phyloP scores from a whole-genome alignment of 2,888 invertebrate species.

The Lymantria dispar region DNA sequence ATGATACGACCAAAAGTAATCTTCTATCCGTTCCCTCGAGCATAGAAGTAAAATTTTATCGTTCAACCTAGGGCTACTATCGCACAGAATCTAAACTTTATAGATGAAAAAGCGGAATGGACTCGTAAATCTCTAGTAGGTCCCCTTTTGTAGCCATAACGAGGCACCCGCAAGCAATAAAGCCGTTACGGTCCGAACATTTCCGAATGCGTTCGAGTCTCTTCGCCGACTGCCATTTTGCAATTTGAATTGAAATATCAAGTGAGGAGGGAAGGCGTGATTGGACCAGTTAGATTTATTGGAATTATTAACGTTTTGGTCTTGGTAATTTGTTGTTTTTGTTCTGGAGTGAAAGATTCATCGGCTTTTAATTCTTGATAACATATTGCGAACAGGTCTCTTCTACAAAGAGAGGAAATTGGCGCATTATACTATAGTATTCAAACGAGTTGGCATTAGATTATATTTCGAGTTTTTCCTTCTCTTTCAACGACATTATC shows the following conservation, averaged over 20 bases:
- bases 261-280: constrained; percentile 25
- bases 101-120: constrained; percentile 16
- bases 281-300: constrained; percentile 40
- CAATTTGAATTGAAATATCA: constrained; percentile 48
- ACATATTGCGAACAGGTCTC: no score
- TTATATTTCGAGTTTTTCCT: no score
- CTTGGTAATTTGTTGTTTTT: background rate
- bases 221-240: constrained; percentile 31
- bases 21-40: background rate
- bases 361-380: no score
- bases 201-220: constrained; percentile 29
- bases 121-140: constrained; percentile 34
- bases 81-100: constrained; percentile 16
- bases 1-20: background rate
- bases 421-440: no score
- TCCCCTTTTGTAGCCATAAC: constrained; percentile 27
- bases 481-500: no score
- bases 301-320: constrained; percentile 27
- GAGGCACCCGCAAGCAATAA: constrained; percentile 39
- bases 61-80: background rate
- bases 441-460: no score
- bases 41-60: constrained; percentile 1
- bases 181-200: constrained; percentile 35
- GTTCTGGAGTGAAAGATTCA: background rate
- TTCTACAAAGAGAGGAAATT: no score